Conservation (phyloP, 2,888 invertebrate genomes). For the Nomada lathburiana region DNA sequence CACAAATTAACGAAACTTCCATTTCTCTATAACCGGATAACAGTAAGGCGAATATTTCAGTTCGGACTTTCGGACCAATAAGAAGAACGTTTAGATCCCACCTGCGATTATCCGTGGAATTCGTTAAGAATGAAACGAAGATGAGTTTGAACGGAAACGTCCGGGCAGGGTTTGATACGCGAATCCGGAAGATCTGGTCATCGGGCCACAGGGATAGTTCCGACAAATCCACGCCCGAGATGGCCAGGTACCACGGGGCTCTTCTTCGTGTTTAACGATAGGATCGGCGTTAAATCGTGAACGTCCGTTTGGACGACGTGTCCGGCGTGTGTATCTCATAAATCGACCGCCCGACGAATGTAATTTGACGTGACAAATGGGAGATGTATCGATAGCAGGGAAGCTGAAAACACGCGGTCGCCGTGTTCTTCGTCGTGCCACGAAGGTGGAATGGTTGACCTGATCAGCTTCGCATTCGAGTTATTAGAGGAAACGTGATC, state of each 20-base stretch:
- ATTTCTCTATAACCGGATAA: too few relatives aligned
- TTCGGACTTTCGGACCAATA: too few relatives aligned
- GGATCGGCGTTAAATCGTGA: conserved; percentile 80
- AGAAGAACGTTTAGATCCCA: too few relatives aligned
- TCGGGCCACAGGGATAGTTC: neutral
- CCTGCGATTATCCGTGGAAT: too few relatives aligned
- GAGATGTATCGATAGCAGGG: conserved; percentile 79
- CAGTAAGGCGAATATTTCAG: too few relatives aligned
- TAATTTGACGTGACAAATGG: conserved; percentile 83
- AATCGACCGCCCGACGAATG: conserved; percentile 76
- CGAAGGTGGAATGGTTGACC: conserved; percentile 58
- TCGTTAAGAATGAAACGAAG: neutral
- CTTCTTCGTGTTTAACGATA: conserved; percentile 75
- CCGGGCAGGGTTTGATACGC: conserved; percentile 6
- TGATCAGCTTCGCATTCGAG: conserved; percentile 24
- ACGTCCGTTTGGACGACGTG: conserved; percentile 80
- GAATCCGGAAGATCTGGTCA: conserved; percentile 32
- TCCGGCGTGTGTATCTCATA: conserved; percentile 76
- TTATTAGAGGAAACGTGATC: conserved; percentile 29
- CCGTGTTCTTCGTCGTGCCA: conserved; percentile 76
- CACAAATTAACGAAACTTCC: too few relatives aligned
- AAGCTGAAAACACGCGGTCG: conserved; percentile 73
- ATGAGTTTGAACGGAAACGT: neutral
- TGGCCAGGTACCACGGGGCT: conserved; percentile 20
- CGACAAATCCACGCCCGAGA: conserved; percentile 16